Base-by-base conservation (phyloP, 2,888 invertebrate genomes). In the Phaonia tiefii region DNA sequence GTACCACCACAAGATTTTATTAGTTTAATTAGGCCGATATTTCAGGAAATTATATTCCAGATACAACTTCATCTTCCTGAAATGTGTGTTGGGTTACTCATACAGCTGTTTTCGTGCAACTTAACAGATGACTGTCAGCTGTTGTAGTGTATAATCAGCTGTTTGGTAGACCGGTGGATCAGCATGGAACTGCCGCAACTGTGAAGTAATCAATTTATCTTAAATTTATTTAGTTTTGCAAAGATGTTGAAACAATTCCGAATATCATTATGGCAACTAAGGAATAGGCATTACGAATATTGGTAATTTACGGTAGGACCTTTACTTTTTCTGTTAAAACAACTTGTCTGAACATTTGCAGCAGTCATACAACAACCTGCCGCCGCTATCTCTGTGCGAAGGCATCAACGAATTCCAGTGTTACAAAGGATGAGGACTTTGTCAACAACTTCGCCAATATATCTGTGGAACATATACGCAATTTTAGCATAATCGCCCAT, bases 401-500 rank as follows among this genome's bases (percentile, higher is more conserved):
- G 51, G 37, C 54, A 10, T 44, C 31, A 22, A 42, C 31, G 44
- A 56, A 56, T 11, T 1, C 37, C 1, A 65, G 54, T 25, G 70
- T 22, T 25, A 17, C 26, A 44, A 58, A 56, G 2, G 65, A 74
- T 22, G 67, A 84, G 31, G 80, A 46, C 8, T 56, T 82, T n/a
- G 66, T 86, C 13, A 78, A 78, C 0, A 82, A 88, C 39, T 85
- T 89, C 3, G 75, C 80, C 0, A 54, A 77, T 7, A 89, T 90
- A 70, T 89, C 91, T 0, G 86, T 88, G 26, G 85, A 89, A 7
- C 86, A 88, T 13, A 97, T 98, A 54, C 92, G 98, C 75, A 99
- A 99, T 90, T 98, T 99, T 88, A 96, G 98, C 90, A 99, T 99
- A 86, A 97, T 99, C 82, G 99, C 99, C n/a, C 99, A 99, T 91